phyloP scores from a whole-genome alignment of 2,113 vertebrate species.

The Sinocyclocheilus anophthalmus region DNA sequence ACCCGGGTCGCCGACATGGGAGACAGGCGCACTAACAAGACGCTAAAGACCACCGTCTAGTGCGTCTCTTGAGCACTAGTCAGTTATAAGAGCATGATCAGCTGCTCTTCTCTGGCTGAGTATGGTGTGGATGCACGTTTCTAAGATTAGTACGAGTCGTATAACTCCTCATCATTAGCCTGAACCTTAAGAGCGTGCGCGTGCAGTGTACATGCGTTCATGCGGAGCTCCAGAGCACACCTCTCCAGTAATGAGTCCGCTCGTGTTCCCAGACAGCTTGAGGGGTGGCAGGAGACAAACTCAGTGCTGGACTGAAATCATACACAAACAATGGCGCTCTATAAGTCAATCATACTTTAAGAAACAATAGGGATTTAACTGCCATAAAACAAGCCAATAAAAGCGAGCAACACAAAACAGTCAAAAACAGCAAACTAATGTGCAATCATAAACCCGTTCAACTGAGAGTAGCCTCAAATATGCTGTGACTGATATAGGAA shows the following conservation, averaged over 20 bases:
- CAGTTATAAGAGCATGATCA: background rate
- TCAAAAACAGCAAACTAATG: background rate
- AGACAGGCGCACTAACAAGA: too few relatives aligned
- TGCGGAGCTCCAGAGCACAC: too few relatives aligned
- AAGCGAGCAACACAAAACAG: background rate
- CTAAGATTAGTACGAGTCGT: background rate
- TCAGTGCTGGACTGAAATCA: background rate
- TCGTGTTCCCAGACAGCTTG: too few relatives aligned
- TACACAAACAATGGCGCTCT: constrained; percentile 1
- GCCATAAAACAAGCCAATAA: constrained; percentile 24
- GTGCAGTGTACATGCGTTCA: too few relatives aligned
- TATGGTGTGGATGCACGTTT: background rate
- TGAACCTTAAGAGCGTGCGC: too few relatives aligned
- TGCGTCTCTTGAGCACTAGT: background rate
- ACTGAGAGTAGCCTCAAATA: constrained; percentile 16
- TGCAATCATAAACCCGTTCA: background rate
- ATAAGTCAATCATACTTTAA: constrained; percentile 1
- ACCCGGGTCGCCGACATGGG: too few relatives aligned
- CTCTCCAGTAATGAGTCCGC: too few relatives aligned
- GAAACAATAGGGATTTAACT: constrained; percentile 2
- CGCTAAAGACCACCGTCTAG: too few relatives aligned
- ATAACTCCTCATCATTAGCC: too few relatives aligned
- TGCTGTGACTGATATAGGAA: constrained; percentile 27
- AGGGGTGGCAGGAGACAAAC: background rate
- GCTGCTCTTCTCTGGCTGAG: background rate